phyloP scores from a whole-genome alignment of 2,888 invertebrate genomes.

The Nebria salina region DNA sequence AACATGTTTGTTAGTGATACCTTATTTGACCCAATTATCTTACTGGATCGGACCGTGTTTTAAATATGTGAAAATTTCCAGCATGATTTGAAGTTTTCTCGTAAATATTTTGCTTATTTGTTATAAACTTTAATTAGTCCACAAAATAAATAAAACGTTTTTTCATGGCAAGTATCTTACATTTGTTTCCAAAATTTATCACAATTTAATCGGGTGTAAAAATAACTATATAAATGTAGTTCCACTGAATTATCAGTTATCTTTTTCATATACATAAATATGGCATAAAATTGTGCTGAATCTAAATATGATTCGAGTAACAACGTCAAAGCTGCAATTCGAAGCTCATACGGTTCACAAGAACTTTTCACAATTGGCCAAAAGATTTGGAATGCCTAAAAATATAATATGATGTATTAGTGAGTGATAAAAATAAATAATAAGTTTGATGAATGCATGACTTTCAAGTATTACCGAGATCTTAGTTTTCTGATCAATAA shows the following conservation, averaged over 20 bases:
- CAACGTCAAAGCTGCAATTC: constrained; percentile 19
- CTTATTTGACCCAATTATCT: too few relatives aligned
- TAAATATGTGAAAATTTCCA: too few relatives aligned
- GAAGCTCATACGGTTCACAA: constrained; percentile 15
- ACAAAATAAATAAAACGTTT: neutral
- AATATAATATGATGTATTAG: neutral
- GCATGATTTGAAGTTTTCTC: too few relatives aligned
- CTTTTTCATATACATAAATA: constrained; percentile 11
- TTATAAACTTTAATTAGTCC: too few relatives aligned
- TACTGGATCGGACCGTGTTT: too few relatives aligned
- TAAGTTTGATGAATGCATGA: too few relatives aligned
- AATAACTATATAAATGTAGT: constrained; percentile 25
- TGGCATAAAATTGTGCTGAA: neutral
- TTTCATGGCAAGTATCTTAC: neutral
- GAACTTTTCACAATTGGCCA: constrained; percentile 28
- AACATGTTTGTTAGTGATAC: neutral
- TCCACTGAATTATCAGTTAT: constrained; percentile 9
- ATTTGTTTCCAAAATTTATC: constrained; percentile 8
- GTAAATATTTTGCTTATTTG: too few relatives aligned
- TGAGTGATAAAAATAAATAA: neutral
- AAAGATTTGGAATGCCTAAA: constrained; percentile 17
- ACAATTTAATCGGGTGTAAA: constrained; percentile 22
- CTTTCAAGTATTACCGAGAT: too few relatives aligned
- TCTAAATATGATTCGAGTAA: constrained; percentile 15
- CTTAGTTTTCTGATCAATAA: too few relatives aligned